Conservation (phyloP, 1,140 invertebrate species). For the Drosophila santomea region DNA sequence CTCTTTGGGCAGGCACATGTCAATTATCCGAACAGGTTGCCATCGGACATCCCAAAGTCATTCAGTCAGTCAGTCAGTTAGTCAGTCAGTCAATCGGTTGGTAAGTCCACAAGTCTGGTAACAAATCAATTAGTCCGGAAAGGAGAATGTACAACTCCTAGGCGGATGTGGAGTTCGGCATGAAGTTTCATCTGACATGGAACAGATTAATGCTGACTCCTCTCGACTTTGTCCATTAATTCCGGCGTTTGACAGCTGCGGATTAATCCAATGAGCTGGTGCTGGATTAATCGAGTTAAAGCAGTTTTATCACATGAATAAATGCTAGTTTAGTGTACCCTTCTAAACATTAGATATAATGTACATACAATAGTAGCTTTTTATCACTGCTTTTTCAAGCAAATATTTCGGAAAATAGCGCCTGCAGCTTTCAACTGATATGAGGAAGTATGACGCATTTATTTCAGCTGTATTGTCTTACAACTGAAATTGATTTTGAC, state of each 20-base stretch:
- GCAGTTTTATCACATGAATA: not conserved
- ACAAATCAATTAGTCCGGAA: constrained; percentile 45
- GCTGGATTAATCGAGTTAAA: not conserved
- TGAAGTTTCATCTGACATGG: constrained; percentile 10
- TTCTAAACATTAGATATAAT: no score
- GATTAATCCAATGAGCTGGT: constrained; percentile 14
- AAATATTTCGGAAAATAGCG: no score
- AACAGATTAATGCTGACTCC: constrained; percentile 20
- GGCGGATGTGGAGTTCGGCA: not conserved
- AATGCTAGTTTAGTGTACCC: not conserved
- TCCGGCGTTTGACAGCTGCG: constrained; percentile 9
- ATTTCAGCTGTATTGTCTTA: constrained; percentile 18
- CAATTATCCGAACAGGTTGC: constrained; percentile 50
- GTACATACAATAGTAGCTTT: no score
- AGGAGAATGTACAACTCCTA: not conserved
- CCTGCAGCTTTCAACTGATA: not conserved
- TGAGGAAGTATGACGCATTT: not conserved
- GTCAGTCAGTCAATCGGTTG: no score
- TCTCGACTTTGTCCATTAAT: constrained; percentile 22
- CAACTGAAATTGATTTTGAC: not conserved
- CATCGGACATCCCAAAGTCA: constrained; percentile 23
- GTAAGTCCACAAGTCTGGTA: constrained; percentile 8
- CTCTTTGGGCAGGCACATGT: constrained; percentile 40
- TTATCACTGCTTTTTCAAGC: no score
- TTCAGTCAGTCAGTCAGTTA: not conserved